Evolutionary conservation across 2,888 invertebrate species (phyloP), one percentile per base, ranked within the genome.

Genomic region (Lasioglossum pauxillum): DNA sequence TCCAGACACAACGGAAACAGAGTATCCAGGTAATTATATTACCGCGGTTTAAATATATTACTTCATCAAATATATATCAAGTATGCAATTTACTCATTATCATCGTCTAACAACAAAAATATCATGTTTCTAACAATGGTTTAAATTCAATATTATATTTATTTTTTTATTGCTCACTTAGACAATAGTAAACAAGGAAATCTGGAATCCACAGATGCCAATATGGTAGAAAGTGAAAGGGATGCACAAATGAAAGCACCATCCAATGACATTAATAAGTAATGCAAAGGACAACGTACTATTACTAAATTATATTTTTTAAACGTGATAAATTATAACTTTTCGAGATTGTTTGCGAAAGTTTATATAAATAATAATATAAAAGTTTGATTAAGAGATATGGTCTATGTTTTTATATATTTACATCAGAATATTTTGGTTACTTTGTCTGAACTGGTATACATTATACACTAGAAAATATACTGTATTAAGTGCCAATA

Each of bases 161-260:
- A 82, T 84, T 80, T 75, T 77, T 5, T 83, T 67, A 75, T 75
- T 31, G 75, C 57, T 86, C 83, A 44, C 73, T 27, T 90, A 87
- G 90, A 83, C 75, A 84, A 82, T 82, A 86, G 78, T 74, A 87
- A 80, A 78, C 73, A 78, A 74, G 83, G 64, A 44, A 84, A 78
- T 35, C 53, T 14, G 75, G 81, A 64, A 76, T 79, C 73, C 5
- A 60, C n/a, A 35, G 87, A 83, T 46, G 80, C 41, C 27, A 76
- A 74, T 73, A 35, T 81, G 75, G 27, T 69, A 78, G 82, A 80
- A 80, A 82, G 77, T 23, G 79, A 78, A 23, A 78, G 78, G 69
- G 89, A 87, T 64, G 87, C 53, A 72, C 78, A 82, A 74, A 80
- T 78, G 71, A 85, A 85, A 85, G 60, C 57, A 41, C 49, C 73